Evolutionary conservation across 2,888 invertebrate species (phyloP), one percentile per base, ranked within the genome.

Genomic region (Sphinx pinastri): DNA sequence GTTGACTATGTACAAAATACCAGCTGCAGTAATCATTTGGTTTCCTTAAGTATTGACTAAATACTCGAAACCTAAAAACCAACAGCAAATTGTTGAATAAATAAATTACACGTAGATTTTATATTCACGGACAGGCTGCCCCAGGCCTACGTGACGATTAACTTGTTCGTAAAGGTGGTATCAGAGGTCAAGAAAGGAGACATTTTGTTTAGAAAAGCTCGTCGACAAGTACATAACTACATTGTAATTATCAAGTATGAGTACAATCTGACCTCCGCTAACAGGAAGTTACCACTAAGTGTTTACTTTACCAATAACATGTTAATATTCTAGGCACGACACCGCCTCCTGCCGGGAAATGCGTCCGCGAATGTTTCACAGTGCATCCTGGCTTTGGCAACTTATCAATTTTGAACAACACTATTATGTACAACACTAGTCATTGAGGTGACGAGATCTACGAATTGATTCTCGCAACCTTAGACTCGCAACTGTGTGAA

Each of bases 241-340:
- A 47, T 16, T 19, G 16, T 49, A 63, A 63, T 63, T 63, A 63
- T 49, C 60, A 13, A 63, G 47, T 63, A 63, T 49, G 13, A 49
- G 49, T 63, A 49, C 63, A 63, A 47, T 49, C 45, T 49, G 63
- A 63, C 63, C 63, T 63, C 63, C 49, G 49, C 25, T 16, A 13
- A 19, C 49, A 63, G 63, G 49, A 63, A 49, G 63, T 63, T 63
- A 13, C 16, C 4, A 31, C 31, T 49, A 19, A 49, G 49, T 63
- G 49, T 49, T 63, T 63, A 63, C 63, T 63, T 63, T 63, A 63
- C 63, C 47, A 63, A 49, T 19, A 63, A 49, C 49, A 63, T 49
- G 63, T 63, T 63, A 63, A 63, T 63, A 63, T 63, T 63, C 49
- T 19, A 6, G 10, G 49, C 47, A 63, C 8, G 49, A 25, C 47